Base-by-base conservation (phyloP, 2,797 vertebrate species). In the Pyrocephalus nanus region DNA sequence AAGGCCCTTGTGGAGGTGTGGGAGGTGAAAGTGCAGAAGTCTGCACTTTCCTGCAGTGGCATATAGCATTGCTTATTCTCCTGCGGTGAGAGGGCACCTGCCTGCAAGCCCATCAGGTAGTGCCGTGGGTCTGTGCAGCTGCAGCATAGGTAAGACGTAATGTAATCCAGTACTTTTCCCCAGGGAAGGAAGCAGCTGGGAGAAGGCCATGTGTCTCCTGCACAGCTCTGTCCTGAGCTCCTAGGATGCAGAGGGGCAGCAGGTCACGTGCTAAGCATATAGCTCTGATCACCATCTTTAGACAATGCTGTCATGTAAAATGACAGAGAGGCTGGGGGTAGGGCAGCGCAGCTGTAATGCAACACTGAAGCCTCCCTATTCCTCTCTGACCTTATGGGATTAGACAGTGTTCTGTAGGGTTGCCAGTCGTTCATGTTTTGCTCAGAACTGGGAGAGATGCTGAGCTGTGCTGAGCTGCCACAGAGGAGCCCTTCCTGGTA, bases 371-470 rank as follows among this genome's bases (percentile, higher is more conserved):
- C n/a, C 43, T 95, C 11, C 70, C 51, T 80, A 8, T 55, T 78
- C 11, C 36, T 70, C 54, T 57, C 70, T 94, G 73, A 81, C 60
- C 3, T 73, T 26, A 66, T 1, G 36, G 66, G 40, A 84, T 81
- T 51, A 72, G 51, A 42, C 36, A 51, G 30, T 51, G 43, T 48
- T 19, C 2, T 45, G 30, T 55, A 51, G 55, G 50, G 72, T 54
- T 83, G 43, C 29, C 80, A 45, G 60, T 61, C 0, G 0, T 51
- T 65, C 0, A 0, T 83, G 50, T 57, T 73, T 65, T 23, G 8
- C 45, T 78, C 8, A 26, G 54, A 54, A 40, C 2, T 25, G 42
- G 50, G 66, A 55, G 43, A 23, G 51, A 26, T 66, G 38, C 34
- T 57, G 67, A 84, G 34, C 64, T 0, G 0, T 43, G 53, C 42